Base-by-base conservation (phyloP, 1,140 invertebrate genomes). In the Samia ricini region DNA sequence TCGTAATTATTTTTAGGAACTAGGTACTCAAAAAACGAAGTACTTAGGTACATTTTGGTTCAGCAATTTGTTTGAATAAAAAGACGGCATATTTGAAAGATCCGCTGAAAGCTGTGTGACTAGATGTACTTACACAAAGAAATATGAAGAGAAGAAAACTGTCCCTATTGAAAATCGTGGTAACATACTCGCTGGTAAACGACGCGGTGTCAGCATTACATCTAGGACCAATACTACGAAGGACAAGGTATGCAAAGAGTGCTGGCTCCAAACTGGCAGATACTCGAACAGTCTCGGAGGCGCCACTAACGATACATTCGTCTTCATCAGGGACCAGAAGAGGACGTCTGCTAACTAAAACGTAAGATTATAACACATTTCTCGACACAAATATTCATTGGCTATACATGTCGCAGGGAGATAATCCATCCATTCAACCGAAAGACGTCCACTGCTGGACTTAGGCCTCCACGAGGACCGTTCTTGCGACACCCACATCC, bases 201-300 rank as follows among this genome's bases (percentile, higher is more conserved):
- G 57, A 26, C 80, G 33, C 0, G 77, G 77, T 10, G 78, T 69
- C 18, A 78, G 29, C 2, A 79, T 21, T 7, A 80, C 54, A 26
- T 83, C 80, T 23, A 74, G 1, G 4, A 76, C 0, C 12, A 76
- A 63, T 7, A 64, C 54, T 0, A 77, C 54, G n/a, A 68, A 60
- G 8, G 80, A 77, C 33, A 79, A 56, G 0, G 78, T 71, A 42
- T 83, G 80, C 22, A 83, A 55, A 0, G 73, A 79, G 21, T 83
- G 78, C 7, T 83, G 74, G 0, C 68, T 36, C 74, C 74, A 83
- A 23, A 22, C 19, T 0, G 80, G 77, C 12, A 83, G 15, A 51
- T 80, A 79, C 0, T 60, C 55, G 49, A 77, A 80, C 10, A 82
- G 61, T 2, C 42, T 59, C 7, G 63, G 51, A 2, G 80, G 80